These are phyloP conservation scores for Toxotes jaculatrix DNA, from an alignment of 2,113 vertebrate species.

Conservation along the genomic window DNA sequence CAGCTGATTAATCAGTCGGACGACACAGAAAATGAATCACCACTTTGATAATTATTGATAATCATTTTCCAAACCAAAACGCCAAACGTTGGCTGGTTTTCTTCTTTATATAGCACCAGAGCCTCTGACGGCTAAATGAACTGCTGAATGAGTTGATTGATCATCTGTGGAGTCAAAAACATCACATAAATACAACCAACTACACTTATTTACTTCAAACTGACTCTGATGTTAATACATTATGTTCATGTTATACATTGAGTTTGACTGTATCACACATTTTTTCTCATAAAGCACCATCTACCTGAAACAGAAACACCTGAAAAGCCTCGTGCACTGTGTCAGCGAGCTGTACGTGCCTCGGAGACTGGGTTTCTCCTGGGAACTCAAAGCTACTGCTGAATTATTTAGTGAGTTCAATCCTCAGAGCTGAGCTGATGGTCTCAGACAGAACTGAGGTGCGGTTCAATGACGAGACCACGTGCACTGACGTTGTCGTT, in stretches of 20 bases:
- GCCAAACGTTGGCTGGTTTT: too few relatives aligned
- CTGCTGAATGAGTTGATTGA: too few relatives aligned
- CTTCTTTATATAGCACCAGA: too few relatives aligned
- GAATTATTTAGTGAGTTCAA: slow-evolving; percentile 41
- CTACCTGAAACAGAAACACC: too few relatives aligned
- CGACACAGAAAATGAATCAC: background rate
- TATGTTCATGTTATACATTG: too few relatives aligned
- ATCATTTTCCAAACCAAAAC: background rate
- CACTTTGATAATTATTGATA: background rate
- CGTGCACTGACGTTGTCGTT: background rate
- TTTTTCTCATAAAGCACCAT: too few relatives aligned
- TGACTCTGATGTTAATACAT: too few relatives aligned
- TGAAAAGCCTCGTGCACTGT: background rate
- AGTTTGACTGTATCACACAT: background rate
- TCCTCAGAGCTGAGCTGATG: slow-evolving; percentile 4
- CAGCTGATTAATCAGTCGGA: background rate
- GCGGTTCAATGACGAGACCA: background rate
- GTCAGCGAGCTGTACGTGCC: too few relatives aligned
- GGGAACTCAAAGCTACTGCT: background rate
- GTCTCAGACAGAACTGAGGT: background rate
- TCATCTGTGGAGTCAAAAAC: too few relatives aligned
- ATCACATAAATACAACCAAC: too few relatives aligned
- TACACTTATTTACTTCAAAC: too few relatives aligned
- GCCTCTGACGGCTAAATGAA: too few relatives aligned
- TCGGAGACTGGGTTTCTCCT: background rate